phyloP scores from a whole-genome alignment of 1,140 invertebrate genomes.

The Sminthurides bifidus region DNA sequence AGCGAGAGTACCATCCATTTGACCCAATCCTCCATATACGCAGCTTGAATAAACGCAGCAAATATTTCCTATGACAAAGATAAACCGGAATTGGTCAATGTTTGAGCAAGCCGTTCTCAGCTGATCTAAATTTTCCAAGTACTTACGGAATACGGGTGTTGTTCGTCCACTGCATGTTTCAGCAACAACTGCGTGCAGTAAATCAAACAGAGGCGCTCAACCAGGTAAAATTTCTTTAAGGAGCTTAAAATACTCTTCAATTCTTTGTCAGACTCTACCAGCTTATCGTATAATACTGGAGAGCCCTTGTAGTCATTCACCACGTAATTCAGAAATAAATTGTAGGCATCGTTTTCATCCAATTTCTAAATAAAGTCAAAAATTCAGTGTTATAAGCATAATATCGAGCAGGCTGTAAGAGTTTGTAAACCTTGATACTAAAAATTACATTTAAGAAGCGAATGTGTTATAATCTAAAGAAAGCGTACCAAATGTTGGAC shows the following conservation, averaged over 20 bases:
- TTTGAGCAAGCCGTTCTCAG: too few relatives aligned
- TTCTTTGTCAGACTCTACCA: constrained; percentile 8
- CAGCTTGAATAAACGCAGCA: constrained; percentile 11
- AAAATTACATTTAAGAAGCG: constrained; percentile 3
- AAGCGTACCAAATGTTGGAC: constrained; percentile 11
- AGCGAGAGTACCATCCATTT: constrained; percentile 14
- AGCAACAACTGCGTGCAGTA: constrained; percentile 23
- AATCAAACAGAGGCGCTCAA: constrained; percentile 20
- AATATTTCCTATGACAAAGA: constrained; percentile 17
- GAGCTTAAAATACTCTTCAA: neutral
- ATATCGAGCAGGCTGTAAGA: neutral
- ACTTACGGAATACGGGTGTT: constrained; percentile 17
- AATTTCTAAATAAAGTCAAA: constrained; percentile 15
- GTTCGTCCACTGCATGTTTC: neutral
- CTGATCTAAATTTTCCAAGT: too few relatives aligned
- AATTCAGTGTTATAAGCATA: neutral
- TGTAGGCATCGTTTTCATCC: constrained; percentile 8
- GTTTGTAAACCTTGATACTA: constrained; percentile 2
- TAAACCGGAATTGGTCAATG: constrained; percentile 4
- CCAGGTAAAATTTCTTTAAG: constrained; percentile 14
- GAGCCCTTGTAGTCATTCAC: constrained; percentile 27
- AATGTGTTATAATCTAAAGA: neutral
- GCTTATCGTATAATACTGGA: constrained; percentile 7
- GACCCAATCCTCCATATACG: constrained; percentile 14
- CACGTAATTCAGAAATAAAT: constrained; percentile 17